Evolutionary conservation across 1,140 invertebrate species (phyloP), one percentile per base, ranked within the genome.

Genomic region (Spodoptera frugiperda): DNA sequence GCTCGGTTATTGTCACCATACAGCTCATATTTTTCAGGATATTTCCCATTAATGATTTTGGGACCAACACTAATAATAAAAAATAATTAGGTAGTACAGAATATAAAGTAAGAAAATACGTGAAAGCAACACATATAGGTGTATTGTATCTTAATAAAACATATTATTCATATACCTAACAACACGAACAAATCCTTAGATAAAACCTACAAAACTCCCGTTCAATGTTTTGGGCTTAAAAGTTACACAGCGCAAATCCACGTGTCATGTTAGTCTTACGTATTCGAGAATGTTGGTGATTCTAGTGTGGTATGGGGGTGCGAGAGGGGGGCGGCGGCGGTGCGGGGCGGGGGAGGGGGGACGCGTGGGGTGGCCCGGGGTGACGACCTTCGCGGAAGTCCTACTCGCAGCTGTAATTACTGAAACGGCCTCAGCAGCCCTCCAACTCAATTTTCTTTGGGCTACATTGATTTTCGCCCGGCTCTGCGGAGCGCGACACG

Each of bases 321-420:
- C 12, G 33, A 19, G 14, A 19, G 72, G 48, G 53, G 21, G 54
- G 53, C 17, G 14, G 11, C 2, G 8, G 48, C 49, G 75, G 17
- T 51, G 71, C 3, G 75, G 17, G 59, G 71, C 3, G 63, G 19
- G n/a, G 49, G 11, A 54, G 44, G 61, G 51, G 10, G 70, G 0
- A 14, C 54, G 48, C 48, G 17, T 44, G 57, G 46, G 73, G 55
- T 11, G 51, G 33, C 44, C 46, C 57, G 70, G 53, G 67, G 67
- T 70, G 63, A 65, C 73, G 81, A 83, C 81, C 81, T 83, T 83
- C 78, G 71, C 71, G 73, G 77, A 79, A 75, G 77, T 75, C 61
- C 78, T 71, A 70, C 68, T 61, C 78, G 57, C 49, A 73, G 72
- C 65, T 63, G 77, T 82, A 82, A 80, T 82, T 82, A 77, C 78